Evolutionary conservation across 2,888 invertebrate species (phyloP).

Genomic region (Meandrusa payeni): DNA sequence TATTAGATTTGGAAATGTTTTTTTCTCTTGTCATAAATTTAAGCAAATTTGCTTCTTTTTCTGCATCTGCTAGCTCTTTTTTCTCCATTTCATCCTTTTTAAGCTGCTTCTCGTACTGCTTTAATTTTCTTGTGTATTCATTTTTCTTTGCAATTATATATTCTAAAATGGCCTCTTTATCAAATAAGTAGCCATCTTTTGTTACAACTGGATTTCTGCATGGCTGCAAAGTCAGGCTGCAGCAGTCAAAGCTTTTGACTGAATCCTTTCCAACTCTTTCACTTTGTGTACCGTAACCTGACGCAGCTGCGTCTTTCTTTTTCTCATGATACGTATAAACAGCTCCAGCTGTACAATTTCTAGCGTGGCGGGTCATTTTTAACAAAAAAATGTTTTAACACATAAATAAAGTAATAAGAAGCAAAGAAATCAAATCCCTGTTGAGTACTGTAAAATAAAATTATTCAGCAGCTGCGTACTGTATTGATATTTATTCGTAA

Average conservation of each 20-base stretch:
- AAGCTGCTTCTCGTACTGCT: constrained; percentile 94
- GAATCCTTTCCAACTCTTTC: constrained; percentile 96
- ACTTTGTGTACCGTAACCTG: constrained; percentile 94
- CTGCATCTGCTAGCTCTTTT: constrained; percentile 85
- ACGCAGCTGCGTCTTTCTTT: constrained; percentile 95
- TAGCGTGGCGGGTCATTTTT: constrained; percentile 95
- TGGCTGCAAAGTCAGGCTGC: constrained; percentile 97
- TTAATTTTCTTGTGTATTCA: constrained; percentile 92
- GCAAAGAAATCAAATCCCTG: too few relatives aligned
- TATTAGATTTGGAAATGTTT: constrained; percentile 81
- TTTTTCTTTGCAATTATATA: constrained; percentile 97
- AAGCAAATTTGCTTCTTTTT: constrained; percentile 86
- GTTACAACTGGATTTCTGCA: constrained; percentile 94
- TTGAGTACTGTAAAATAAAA: too few relatives aligned
- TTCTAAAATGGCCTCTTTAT: constrained; percentile 97
- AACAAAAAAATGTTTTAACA: background rate
- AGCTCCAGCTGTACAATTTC: constrained; percentile 98
- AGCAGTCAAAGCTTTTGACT: constrained; percentile 96
- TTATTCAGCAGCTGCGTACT: too few relatives aligned
- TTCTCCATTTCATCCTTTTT: constrained; percentile 87
- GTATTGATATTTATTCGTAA: too few relatives aligned
- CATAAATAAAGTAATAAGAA: background rate
- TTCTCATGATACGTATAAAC: constrained; percentile 99
- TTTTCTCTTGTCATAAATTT: constrained; percentile 92
- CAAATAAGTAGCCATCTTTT: constrained; percentile 94